Evolutionary conservation across 1,140 invertebrate genomes (phyloP).

Genomic region (Chymomyza costata): DNA sequence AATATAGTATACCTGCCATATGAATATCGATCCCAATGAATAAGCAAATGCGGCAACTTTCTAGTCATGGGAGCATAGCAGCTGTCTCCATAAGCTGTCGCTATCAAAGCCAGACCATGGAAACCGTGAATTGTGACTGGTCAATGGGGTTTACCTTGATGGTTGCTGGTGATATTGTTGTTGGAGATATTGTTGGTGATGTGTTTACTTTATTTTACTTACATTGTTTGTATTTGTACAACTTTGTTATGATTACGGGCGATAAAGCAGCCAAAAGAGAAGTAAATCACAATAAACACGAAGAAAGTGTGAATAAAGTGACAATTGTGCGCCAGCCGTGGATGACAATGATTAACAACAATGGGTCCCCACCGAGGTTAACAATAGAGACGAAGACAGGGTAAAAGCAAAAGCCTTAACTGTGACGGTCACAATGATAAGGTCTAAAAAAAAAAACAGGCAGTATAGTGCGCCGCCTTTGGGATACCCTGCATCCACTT

Average conservation of each 20-base stretch:
- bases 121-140: constrained; percentile 13
- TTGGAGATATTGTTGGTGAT: constrained; percentile 3
- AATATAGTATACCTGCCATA: no score
- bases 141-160: neutral
- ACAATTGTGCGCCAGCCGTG: constrained; percentile 1
- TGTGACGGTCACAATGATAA: constrained; percentile 51
- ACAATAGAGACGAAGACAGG: neutral
- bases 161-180: no score
- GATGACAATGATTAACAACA: constrained; percentile 56
- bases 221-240: constrained; percentile 54
- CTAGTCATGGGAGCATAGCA: constrained; percentile 47
- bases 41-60: constrained; percentile 29
- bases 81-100: constrained; percentile 45
- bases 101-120: constrained; percentile 24
- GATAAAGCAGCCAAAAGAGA: constrained; percentile 61
- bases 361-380: constrained; percentile 12
- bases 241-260: constrained; percentile 63
- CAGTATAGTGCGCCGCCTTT: no score
- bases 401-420: constrained; percentile 7
- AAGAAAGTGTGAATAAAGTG: constrained; percentile 69
- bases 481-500: no score
- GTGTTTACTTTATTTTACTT: constrained; percentile 25
- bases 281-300: constrained; percentile 54
- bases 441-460: no score
- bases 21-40: no score